A percentile compares a stretch with the other conserved stretches of the same genome.
Evolutionary conservation across 2,113 vertebrate genomes (phyloP).

Genomic region (Alectura lathami): DNA sequence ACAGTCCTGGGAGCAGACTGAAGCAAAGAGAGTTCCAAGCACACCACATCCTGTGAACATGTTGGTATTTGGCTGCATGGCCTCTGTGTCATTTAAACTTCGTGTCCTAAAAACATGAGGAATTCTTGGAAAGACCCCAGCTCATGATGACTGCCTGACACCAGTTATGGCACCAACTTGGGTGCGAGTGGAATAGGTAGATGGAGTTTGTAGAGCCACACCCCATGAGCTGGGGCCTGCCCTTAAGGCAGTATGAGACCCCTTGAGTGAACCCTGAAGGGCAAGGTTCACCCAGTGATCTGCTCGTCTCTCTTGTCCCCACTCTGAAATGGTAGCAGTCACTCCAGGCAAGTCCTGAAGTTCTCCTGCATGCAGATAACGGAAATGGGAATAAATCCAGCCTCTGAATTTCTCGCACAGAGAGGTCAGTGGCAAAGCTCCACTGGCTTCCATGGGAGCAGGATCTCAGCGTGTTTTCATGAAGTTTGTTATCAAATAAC

Average conservation of each 20-base stretch:
- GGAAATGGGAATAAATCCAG: neutral
- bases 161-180: neutral
- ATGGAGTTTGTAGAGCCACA: neutral
- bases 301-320: neutral
- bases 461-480: neutral
- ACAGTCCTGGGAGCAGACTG: neutral
- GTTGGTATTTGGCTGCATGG: neutral
- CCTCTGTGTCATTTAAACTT: neutral
- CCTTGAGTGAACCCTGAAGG: neutral
- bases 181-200: neutral
- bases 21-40: neutral
- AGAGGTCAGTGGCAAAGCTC: neutral
- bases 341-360: neutral
- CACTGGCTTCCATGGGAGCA: neutral
- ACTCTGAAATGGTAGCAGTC: neutral
- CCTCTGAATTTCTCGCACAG: neutral
- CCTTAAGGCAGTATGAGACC: neutral
- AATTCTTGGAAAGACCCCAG: neutral
- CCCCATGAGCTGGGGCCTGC: neutral
- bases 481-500: constrained; percentile 11
- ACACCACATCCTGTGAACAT: neutral
- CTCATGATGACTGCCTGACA: neutral
- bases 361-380: neutral
- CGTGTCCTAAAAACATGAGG: neutral
- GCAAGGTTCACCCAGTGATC: neutral